Conservation (phyloP, 2,797 vertebrate species). For the Fratercula arctica region DNA sequence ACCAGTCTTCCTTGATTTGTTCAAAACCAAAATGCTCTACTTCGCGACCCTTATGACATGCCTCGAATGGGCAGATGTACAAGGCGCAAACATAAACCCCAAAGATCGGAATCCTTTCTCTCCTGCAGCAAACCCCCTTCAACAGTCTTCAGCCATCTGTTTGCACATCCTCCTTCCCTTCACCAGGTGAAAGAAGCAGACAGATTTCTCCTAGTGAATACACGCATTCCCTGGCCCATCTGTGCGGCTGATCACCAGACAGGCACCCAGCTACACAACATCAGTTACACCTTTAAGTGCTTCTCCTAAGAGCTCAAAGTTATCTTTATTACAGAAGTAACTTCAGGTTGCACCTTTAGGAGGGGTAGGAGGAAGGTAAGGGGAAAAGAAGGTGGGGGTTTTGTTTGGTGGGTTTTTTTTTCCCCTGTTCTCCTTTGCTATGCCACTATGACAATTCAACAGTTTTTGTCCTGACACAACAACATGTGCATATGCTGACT, state of each 20-base stretch:
- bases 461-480: background rate
- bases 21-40: background rate
- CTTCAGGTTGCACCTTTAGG: background rate
- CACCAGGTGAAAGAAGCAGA: background rate
- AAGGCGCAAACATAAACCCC: background rate
- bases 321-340: background rate
- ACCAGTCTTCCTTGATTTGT: background rate
- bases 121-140: background rate
- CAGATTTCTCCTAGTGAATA: background rate
- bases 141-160: background rate
- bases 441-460: background rate
- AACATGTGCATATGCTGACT: background rate
- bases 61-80: rapidly evolving
- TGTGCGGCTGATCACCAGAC: background rate
- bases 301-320: background rate
- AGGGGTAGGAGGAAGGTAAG: rapidly evolving
- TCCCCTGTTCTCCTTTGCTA: background rate
- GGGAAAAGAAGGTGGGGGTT: background rate
- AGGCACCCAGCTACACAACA: background rate
- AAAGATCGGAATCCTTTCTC: background rate
- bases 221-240: background rate
- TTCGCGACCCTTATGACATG: background rate
- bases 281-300: background rate
- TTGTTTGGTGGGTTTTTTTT: background rate
- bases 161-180: background rate